These are phyloP conservation scores for Philhelius pedissequus DNA, from an alignment of 2,888 invertebrate species.

Conservation along the genomic window DNA sequence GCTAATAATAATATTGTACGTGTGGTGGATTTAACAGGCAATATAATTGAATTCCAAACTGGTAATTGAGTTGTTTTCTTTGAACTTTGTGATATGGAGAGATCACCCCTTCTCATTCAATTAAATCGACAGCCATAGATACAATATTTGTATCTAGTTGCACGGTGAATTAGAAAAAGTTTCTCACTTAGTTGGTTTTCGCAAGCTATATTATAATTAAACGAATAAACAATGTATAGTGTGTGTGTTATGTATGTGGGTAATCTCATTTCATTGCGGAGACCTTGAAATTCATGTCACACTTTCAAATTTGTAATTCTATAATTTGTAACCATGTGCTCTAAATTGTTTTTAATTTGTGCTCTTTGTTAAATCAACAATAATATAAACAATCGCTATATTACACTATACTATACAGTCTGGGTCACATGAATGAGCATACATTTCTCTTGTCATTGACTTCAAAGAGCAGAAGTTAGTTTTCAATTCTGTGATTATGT, in stretches of 20 bases:
- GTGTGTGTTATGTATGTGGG: not conserved
- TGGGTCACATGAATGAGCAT: not conserved
- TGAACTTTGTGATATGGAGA: conserved; percentile 1
- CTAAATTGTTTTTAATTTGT: conserved; percentile 3
- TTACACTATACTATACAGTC: no score
- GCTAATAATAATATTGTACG: not conserved
- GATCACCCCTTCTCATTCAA: no score
- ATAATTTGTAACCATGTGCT: conserved; percentile 13
- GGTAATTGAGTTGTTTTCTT: conserved; percentile 5
- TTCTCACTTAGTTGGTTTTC: not conserved
- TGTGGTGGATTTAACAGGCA: not conserved
- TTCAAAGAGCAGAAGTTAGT: no score
- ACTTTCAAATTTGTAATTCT: conserved; percentile 19
- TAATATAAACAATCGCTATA: not conserved
- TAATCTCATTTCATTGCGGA: not conserved
- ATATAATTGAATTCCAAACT: not conserved
- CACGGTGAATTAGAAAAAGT: not conserved
- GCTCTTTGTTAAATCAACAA: not conserved
- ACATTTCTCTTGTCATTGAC: not conserved
- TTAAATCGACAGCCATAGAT: not conserved
- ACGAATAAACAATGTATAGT: not conserved
- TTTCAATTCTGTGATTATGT: no score
- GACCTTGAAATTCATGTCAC: conserved; percentile 25
- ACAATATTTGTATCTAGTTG: not conserved
- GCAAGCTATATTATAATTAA: not conserved